Evolutionary conservation across 2,888 invertebrate species (phyloP).

Genomic region (Fragum whitleyi): DNA sequence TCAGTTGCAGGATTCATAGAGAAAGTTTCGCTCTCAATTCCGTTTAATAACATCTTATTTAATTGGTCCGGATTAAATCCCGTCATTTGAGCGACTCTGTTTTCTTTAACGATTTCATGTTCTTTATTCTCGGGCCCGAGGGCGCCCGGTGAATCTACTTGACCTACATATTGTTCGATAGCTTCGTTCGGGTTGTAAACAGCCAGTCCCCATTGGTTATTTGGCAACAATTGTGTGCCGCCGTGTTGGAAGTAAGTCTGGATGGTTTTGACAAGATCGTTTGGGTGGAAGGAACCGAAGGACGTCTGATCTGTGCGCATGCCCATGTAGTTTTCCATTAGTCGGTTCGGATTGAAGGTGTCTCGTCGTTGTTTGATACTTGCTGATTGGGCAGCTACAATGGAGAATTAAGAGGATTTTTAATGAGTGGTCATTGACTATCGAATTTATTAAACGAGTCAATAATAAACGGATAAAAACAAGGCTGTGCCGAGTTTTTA

Average conservation of each 20-base stretch:
- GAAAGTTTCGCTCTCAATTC: constrained; percentile 7
- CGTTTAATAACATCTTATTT: constrained; percentile 43
- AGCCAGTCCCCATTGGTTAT: constrained; percentile 47
- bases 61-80: constrained; percentile 57
- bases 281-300: constrained; percentile 63
- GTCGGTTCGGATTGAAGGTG: constrained; percentile 56
- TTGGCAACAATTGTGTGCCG: neutral
- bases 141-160: constrained; percentile 30
- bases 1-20: neutral
- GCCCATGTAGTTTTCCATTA: constrained; percentile 63
- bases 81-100: constrained; percentile 12
- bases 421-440: too few relatives aligned
- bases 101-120: neutral
- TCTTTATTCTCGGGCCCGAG: constrained; percentile 38
- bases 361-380: constrained; percentile 17
- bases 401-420: neutral
- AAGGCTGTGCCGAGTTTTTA: neutral
- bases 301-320: constrained; percentile 57
- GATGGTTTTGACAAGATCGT: constrained; percentile 54
- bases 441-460: too few relatives aligned
- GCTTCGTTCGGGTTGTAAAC: constrained; percentile 58
- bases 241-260: constrained; percentile 46
- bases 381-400: neutral
- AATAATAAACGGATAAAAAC: neutral
- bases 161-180: constrained; percentile 51